Evolutionary conservation across 2,797 vertebrate species (phyloP), one percentile per base, ranked within the genome.

Genomic region (Chromobotia macracanthus): DNA sequence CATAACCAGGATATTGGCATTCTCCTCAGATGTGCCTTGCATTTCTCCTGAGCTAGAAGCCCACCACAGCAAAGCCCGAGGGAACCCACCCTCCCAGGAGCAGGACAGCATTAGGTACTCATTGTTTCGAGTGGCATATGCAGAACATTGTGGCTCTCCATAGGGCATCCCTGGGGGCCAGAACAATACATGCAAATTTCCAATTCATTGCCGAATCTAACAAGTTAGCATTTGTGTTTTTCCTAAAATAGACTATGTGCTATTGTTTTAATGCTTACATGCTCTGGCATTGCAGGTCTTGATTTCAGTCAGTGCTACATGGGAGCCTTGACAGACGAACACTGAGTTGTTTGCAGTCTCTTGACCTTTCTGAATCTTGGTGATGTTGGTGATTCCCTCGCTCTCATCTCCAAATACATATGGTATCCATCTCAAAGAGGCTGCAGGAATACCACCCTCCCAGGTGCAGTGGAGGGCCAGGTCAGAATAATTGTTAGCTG

Each of bases 81-180:
- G 96, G 0, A 84, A 58, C 0, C 96, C 96, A 9, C 96, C 95
- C 1, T 91, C 91, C 96, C 96, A 97, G 46, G 89, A 89, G 75
- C 96, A 98, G 66, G 92, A 95, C 83, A 97, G 86, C 94, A 95
- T 93, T 87, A 97, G 87, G 66, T 91, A 93, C 81, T 94, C 91
- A 21, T 92, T 91, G 25, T 90, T 91, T 70, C 88, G 87, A 0
- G 94, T 95, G 41, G 93, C 92, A 1, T 90, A 89, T 0, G 92
- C 94, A 10, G 80, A 82, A 83, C 97, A 98, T 55, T 82, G 84
- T 0, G 94, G 95, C 56, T 92, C 90, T 60, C 86, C 85, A 0
- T 85, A 83, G 0, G 95, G 96, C 19, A 94, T 76, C 92, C 94
- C 97, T 97, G 84, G 41, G 31, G 3, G 64, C 71, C 6, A 50